Conservation (phyloP, 2,113 vertebrate species). For the Lamprologus ornatipinnis region DNA sequence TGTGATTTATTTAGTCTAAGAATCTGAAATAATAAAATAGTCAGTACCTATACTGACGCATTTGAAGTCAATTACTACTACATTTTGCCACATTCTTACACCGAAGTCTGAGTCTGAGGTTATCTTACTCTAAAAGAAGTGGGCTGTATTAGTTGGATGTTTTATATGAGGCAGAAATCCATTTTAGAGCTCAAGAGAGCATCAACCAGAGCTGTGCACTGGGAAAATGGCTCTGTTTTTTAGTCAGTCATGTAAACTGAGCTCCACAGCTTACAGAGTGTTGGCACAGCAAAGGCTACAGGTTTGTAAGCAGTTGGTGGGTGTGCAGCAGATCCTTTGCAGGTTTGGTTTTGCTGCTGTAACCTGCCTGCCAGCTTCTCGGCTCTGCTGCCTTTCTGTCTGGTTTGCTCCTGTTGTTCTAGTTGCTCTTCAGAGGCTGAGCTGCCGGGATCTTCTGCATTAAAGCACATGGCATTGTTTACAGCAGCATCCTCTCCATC, state of each 20-base stretch:
- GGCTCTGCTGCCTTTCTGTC: neutral
- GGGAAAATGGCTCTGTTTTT: neutral
- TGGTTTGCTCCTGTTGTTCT: neutral
- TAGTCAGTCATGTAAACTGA: neutral
- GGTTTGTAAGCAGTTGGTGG: neutral
- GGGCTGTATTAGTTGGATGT: neutral
- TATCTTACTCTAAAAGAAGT: neutral
- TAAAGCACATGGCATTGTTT: conserved; percentile 20
- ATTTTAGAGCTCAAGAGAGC: neutral
- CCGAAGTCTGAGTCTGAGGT: neutral
- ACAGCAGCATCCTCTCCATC: neutral
- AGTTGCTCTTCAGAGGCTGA: neutral
- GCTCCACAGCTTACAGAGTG: neutral
- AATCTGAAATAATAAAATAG: neutral
- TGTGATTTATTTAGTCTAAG: neutral
- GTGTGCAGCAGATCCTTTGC: neutral
- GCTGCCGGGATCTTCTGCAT: neutral
- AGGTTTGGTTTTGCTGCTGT: neutral
- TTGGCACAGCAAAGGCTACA: neutral
- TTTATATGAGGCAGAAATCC: neutral
- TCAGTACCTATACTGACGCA: neutral
- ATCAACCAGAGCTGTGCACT: neutral
- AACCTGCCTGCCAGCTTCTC: neutral
- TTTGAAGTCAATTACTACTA: neutral
- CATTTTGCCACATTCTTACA: neutral